Conservation (phyloP, 1,140 invertebrate genomes). For the Helicorthomorpha holstii region DNA sequence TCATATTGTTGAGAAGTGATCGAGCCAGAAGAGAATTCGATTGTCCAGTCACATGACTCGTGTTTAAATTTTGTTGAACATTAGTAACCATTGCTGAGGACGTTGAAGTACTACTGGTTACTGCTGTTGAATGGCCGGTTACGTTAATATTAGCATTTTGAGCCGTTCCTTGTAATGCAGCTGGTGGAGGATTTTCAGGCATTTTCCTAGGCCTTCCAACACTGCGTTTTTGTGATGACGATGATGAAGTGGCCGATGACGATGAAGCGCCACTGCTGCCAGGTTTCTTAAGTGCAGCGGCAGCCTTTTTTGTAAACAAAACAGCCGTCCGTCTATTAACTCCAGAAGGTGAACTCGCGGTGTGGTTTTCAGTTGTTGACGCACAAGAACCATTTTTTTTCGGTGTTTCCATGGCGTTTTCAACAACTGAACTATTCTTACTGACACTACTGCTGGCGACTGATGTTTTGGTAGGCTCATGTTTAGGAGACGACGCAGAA, state of each 20-base stretch:
- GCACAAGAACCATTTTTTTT: neutral
- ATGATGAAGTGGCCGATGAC: neutral
- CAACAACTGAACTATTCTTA: neutral
- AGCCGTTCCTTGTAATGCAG: too few species aligned
- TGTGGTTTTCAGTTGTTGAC: neutral
- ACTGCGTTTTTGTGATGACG: neutral
- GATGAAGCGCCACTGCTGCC: constrained; percentile 15
- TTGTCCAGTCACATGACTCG: too few species aligned
- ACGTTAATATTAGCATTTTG: too few species aligned
- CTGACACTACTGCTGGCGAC: neutral
- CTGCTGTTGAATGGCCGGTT: too few species aligned
- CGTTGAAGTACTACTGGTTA: too few species aligned
- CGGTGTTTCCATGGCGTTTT: neutral
- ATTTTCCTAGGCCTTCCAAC: constrained; percentile 17
- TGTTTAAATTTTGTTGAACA: too few species aligned
- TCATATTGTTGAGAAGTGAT: too few species aligned
- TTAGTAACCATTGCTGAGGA: too few species aligned
- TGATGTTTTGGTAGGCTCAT: neutral
- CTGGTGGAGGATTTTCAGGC: constrained; percentile 9
- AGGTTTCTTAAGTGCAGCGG: constrained; percentile 31
- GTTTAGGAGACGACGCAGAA: neutral
- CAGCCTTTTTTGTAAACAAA: constrained; percentile 56
- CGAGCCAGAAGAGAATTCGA: too few species aligned
- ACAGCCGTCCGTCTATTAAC: constrained; percentile 70
- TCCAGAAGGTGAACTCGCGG: constrained; percentile 30